Conservation (phyloP, 2,113 vertebrate species). For the Dendropsophus ebraccatus region DNA sequence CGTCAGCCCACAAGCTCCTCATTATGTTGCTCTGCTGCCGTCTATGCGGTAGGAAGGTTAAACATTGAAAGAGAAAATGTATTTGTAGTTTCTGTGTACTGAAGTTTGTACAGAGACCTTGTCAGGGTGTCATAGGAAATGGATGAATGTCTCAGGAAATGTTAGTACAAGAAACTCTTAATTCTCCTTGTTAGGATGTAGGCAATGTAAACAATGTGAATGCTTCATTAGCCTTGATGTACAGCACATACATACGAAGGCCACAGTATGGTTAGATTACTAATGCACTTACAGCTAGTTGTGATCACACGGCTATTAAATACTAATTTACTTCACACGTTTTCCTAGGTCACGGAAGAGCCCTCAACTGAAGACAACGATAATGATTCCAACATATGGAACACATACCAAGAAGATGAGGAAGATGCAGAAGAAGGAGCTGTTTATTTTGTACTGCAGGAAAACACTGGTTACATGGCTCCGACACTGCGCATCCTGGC, state of each 20-base stretch:
- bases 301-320: background rate
- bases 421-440: slow-evolving; percentile 85
- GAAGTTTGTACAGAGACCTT: background rate
- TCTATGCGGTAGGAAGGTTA: slow-evolving; percentile 25
- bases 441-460: slow-evolving; percentile 95
- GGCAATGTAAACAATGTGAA: slow-evolving; percentile 19
- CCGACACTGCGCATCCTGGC: slow-evolving; percentile 88
- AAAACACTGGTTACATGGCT: slow-evolving; percentile 97
- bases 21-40: slow-evolving; percentile 42
- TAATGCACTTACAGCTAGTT: background rate
- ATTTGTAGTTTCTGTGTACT: background rate
- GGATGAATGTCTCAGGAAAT: background rate
- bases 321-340: background rate
- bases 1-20: slow-evolving; percentile 28
- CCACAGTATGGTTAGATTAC: background rate
- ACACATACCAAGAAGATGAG: slow-evolving; percentile 78
- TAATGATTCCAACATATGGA: slow-evolving; percentile 84
- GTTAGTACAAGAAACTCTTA: background rate
- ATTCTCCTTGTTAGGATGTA: background rate
- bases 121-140: background rate
- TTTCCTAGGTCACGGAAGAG: slow-evolving; percentile 89
- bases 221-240: background rate
- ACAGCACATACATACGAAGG: background rate
- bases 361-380: slow-evolving; percentile 84
- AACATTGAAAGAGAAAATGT: slow-evolving; percentile 2